phyloP scores from a whole-genome alignment of 2,113 vertebrate species.

The Pycnonotus jocosus region DNA sequence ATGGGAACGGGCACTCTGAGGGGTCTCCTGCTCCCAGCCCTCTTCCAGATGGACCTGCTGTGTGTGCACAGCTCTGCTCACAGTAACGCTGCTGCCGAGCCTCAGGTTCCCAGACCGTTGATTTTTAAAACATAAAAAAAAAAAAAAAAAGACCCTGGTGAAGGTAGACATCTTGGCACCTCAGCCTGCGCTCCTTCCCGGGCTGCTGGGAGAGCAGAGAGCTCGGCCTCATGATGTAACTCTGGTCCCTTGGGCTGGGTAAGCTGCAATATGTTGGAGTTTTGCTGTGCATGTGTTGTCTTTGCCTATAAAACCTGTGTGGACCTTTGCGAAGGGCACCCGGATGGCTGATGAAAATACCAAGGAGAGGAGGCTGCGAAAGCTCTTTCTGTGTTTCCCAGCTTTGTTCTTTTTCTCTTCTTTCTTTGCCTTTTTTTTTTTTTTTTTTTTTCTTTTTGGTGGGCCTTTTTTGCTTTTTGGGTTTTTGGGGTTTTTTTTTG shows the following conservation, averaged over 20 bases:
- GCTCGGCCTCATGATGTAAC: constrained; percentile 19
- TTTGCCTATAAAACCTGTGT: constrained; percentile 16
- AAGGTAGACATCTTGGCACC: constrained; percentile 30
- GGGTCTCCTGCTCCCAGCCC: background rate
- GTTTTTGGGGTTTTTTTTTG: fast-evolving
- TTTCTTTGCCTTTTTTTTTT: background rate
- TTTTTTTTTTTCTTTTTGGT: background rate
- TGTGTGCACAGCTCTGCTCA: background rate
- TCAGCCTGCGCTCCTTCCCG: constrained; percentile 23
- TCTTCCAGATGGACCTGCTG: background rate
- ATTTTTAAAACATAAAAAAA: background rate
- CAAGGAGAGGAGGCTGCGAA: constrained; percentile 39
- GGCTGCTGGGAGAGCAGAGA: background rate
- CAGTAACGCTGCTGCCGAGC: background rate
- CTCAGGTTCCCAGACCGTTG: background rate
- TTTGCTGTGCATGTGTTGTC: constrained; percentile 18
- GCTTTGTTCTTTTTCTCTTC: background rate
- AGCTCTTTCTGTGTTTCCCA: background rate
- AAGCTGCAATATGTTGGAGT: background rate
- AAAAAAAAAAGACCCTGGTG: background rate
- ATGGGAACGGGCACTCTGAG: background rate
- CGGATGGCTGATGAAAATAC: constrained; percentile 1
- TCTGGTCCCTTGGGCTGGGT: constrained; percentile 23
- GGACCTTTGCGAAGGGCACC: background rate
- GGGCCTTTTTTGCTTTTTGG: background rate